phyloP scores from a whole-genome alignment of 2,888 invertebrate species.

The Tiliacea citrago region DNA sequence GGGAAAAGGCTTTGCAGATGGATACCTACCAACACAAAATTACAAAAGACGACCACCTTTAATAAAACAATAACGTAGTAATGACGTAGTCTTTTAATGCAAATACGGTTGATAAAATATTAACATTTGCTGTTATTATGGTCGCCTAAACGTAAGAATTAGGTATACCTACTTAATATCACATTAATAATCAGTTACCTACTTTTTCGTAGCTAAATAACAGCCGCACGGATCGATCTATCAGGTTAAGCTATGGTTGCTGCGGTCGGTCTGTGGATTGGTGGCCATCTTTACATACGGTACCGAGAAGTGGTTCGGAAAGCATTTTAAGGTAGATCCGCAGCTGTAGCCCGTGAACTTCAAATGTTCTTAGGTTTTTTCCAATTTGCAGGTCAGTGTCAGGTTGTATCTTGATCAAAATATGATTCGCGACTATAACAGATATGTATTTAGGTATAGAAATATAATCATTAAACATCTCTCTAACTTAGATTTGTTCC shows the following conservation, averaged over 20 bases:
- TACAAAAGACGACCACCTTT: neutral
- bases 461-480: too few relatives aligned
- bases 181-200: neutral
- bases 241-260: neutral
- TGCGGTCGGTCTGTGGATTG: neutral
- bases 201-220: neutral
- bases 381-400: too few relatives aligned
- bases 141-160: neutral
- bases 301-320: too few relatives aligned
- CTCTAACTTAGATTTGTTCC: too few relatives aligned
- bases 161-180: neutral
- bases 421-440: too few relatives aligned
- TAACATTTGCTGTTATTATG: neutral
- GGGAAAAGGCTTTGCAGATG: too few relatives aligned
- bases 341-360: too few relatives aligned
- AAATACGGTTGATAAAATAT: slow-evolving; percentile 5
- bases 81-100: neutral
- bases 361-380: too few relatives aligned
- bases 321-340: too few relatives aligned
- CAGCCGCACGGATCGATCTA: neutral
- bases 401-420: too few relatives aligned
- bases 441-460: too few relatives aligned
- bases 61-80: neutral
- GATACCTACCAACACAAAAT: too few relatives aligned
- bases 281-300: neutral